A percentile compares a stretch with the other conserved stretches of the same genome.
These are phyloP conservation scores for Campylomormyrus tamandua DNA, from an alignment of 2,113 vertebrate genomes.

Conservation along the genomic window DNA sequence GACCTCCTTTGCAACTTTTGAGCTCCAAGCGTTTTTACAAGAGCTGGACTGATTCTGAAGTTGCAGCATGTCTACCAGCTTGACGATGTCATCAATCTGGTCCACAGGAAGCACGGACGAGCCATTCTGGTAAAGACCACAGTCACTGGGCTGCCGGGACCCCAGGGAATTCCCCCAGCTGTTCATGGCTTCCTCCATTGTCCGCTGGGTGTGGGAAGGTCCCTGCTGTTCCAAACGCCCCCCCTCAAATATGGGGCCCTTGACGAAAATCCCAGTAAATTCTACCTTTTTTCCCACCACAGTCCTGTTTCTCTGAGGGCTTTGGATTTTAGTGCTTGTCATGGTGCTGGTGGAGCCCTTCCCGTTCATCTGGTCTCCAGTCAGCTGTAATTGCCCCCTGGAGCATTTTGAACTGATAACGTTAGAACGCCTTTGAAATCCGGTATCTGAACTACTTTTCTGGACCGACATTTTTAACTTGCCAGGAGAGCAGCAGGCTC, in stretches of 20 bases:
- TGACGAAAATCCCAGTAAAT: conserved; percentile 62
- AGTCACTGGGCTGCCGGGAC: conserved; percentile 32
- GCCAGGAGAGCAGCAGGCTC: conserved; percentile 57
- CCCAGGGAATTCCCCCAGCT: conserved; percentile 55
- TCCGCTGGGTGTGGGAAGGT: conserved; percentile 59
- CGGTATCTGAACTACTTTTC: conserved; percentile 61
- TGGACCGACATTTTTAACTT: conserved; percentile 56
- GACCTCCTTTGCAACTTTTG: conserved; percentile 46
- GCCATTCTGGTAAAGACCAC: conserved; percentile 34
- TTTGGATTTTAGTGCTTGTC: conserved; percentile 19
- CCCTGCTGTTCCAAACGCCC: neutral
- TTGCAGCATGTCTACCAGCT: conserved; percentile 68
- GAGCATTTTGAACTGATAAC: conserved; percentile 41
- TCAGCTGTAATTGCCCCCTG: conserved; percentile 27
- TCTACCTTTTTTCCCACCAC: conserved; percentile 34
- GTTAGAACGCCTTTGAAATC: conserved; percentile 44
- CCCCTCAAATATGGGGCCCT: conserved; percentile 16
- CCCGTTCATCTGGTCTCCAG: neutral
- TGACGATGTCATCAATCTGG: conserved; percentile 52
- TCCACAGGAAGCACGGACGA: neutral
- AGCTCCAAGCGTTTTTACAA: conserved; percentile 49
- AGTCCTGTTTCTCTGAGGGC: conserved; percentile 40
- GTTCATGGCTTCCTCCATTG: conserved; percentile 72
- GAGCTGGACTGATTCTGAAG: conserved; percentile 65
- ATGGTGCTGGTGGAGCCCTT: neutral